Evolutionary conservation across 92 coral and sea anemone genomes (phyloP).

Genomic region (Galaxea fascicularis): DNA sequence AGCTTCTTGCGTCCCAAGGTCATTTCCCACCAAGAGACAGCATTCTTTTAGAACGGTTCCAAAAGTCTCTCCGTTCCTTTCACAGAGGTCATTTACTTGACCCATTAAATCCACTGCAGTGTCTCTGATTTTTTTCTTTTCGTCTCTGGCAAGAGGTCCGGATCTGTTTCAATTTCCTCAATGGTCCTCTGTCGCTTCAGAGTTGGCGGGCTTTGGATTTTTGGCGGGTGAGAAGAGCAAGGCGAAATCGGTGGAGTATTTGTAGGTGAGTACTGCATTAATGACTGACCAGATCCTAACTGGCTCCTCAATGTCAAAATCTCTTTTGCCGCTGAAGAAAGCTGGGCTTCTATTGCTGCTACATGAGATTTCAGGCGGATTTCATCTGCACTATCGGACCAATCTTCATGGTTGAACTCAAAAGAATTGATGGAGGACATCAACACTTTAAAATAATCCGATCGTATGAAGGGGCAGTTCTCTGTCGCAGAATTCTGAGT

Average conservation of each 20-base stretch:
- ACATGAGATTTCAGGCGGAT: constrained; percentile 1
- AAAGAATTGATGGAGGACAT: background rate
- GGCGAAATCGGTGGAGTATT: background rate
- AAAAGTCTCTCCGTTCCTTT: constrained; percentile 24
- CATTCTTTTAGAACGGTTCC: constrained; percentile 14
- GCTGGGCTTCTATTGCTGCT: constrained; percentile 1
- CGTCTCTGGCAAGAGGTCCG: background rate
- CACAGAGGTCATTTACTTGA: constrained; percentile 12
- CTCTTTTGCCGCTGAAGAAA: constrained; percentile 4
- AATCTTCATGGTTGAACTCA: background rate
- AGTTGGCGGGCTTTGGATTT: constrained; percentile 17
- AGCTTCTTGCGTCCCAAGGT: constrained; percentile 33
- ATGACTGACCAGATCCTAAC: background rate
- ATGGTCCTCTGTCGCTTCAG: background rate
- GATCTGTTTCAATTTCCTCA: constrained; percentile 5
- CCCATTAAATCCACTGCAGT: constrained; percentile 8
- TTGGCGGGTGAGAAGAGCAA: background rate
- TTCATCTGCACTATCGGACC: background rate
- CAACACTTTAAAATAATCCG: background rate
- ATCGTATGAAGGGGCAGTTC: background rate
- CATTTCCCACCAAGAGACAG: constrained; percentile 22
- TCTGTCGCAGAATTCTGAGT: background rate
- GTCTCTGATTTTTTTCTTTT: constrained; percentile 16
- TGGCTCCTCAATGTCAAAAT: constrained; percentile 1
- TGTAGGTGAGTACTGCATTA: background rate